phyloP scores from a whole-genome alignment of 2,888 invertebrate species.

The Chrysolina americana region DNA sequence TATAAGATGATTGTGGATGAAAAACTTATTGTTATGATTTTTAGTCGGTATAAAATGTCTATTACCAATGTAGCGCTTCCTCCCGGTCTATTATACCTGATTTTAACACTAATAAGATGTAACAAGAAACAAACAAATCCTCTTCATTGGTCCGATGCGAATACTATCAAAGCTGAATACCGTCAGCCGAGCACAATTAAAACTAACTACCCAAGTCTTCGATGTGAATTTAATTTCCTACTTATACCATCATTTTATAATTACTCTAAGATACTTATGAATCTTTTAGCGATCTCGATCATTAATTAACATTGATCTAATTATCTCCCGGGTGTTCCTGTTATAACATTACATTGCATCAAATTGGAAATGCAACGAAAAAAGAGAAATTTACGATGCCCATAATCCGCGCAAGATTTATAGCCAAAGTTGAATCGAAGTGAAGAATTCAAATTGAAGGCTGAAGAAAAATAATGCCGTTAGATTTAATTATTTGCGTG shows the following conservation, averaged over 20 bases:
- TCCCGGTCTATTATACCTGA: too few relatives aligned
- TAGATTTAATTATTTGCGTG: slow-evolving; percentile 13
- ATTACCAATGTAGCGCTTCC: too few relatives aligned
- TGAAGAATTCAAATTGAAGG: slow-evolving; percentile 18
- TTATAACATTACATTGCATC: slow-evolving; percentile 16
- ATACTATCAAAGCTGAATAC: too few relatives aligned
- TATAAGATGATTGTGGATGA: too few relatives aligned
- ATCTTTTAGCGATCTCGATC: background rate
- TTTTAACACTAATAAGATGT: too few relatives aligned
- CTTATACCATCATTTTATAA: background rate
- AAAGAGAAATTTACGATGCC: background rate
- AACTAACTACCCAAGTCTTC: background rate
- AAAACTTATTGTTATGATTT: too few relatives aligned
- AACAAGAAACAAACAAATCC: too few relatives aligned
- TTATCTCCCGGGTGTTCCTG: slow-evolving; percentile 2
- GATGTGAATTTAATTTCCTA: background rate
- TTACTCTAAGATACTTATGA: background rate
- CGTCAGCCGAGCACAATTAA: too few relatives aligned
- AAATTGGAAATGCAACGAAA: slow-evolving; percentile 12
- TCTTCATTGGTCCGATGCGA: too few relatives aligned
- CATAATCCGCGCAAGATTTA: slow-evolving; percentile 19
- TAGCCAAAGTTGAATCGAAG: background rate
- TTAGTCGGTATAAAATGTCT: too few relatives aligned
- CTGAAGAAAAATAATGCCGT: slow-evolving; percentile 20
- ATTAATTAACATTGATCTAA: slow-evolving; percentile 13